A percentile compares a stretch with the other conserved stretches of the same genome.
Evolutionary conservation across 2,797 vertebrate species (phyloP).

Genomic region (Liasis olivaceus): DNA sequence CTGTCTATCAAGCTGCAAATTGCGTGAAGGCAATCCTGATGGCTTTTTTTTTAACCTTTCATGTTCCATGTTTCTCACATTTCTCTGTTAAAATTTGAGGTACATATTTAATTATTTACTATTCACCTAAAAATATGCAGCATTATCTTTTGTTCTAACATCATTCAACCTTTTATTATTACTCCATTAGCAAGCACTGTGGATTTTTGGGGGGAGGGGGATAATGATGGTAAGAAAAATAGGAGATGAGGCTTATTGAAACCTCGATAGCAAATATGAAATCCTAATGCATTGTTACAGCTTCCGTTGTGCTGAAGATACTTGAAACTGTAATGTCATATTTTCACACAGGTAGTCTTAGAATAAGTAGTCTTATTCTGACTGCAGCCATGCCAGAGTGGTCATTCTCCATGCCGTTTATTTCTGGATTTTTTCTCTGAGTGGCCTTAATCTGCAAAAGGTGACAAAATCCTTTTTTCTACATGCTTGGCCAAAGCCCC

Average conservation of each 20-base stretch:
- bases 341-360: background rate
- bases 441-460: slow-evolving; percentile 58
- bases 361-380: too few species aligned
- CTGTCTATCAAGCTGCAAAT: background rate
- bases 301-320: background rate
- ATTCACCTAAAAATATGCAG: background rate
- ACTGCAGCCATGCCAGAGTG: too few species aligned
- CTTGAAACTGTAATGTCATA: background rate
- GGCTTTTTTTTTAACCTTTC: background rate
- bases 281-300: too few species aligned
- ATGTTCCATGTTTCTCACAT: background rate
- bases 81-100: background rate
- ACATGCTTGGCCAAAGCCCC: slow-evolving; percentile 50
- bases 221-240: too few species aligned
- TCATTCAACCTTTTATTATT: too few species aligned
- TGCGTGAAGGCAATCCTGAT: background rate
- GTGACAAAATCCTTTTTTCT: slow-evolving; percentile 50
- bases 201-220: too few species aligned
- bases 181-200: too few species aligned
- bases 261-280: too few species aligned
- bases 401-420: slow-evolving; percentile 42
- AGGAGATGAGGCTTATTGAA: too few species aligned
- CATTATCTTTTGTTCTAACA: background rate
- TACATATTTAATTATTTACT: background rate
- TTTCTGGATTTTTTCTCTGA: slow-evolving; percentile 56